A percentile compares a stretch with the other conserved stretches of the same genome.
phyloP scores from a whole-genome alignment of 2,888 invertebrate species.

The Andrena bicolor region DNA sequence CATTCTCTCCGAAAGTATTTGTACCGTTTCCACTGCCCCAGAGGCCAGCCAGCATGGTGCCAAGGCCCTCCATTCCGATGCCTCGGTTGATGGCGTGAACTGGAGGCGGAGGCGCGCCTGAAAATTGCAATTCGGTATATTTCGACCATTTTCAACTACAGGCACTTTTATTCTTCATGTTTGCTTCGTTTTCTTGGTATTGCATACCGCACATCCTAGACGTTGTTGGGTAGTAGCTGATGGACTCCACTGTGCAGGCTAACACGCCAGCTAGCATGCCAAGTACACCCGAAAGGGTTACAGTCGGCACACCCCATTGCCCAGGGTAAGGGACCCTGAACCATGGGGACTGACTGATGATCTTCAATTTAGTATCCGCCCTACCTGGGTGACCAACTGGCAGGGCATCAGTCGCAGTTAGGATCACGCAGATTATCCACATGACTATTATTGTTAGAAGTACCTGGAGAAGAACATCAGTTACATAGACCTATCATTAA shows the following conservation, averaged over 20 bases:
- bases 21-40: conserved; percentile 96
- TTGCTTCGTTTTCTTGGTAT: not conserved
- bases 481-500: too few species aligned
- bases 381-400: conserved; percentile 89
- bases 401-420: conserved; percentile 89
- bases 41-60: conserved; percentile 93
- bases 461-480: conserved; percentile 86
- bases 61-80: conserved; percentile 93
- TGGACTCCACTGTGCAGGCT: conserved; percentile 92
- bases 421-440: conserved; percentile 91
- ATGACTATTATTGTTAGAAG: conserved; percentile 91
- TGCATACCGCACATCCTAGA: conserved; percentile 90
- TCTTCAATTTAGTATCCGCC: conserved; percentile 90
- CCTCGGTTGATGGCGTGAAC: conserved; percentile 95
- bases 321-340: conserved; percentile 93
- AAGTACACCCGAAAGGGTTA: conserved; percentile 90
- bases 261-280: conserved; percentile 93
- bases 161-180: too few species aligned
- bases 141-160: not conserved
- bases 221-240: conserved; percentile 96
- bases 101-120: conserved; percentile 93
- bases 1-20: conserved; percentile 96
- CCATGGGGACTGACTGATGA: conserved; percentile 92
- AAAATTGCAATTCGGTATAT: conserved; percentile 13
- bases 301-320: conserved; percentile 92